A percentile compares a stretch with the other conserved stretches of the same genome.
phyloP scores from a whole-genome alignment of 2,888 invertebrate species.

The Hirtodrosophila duncani region DNA sequence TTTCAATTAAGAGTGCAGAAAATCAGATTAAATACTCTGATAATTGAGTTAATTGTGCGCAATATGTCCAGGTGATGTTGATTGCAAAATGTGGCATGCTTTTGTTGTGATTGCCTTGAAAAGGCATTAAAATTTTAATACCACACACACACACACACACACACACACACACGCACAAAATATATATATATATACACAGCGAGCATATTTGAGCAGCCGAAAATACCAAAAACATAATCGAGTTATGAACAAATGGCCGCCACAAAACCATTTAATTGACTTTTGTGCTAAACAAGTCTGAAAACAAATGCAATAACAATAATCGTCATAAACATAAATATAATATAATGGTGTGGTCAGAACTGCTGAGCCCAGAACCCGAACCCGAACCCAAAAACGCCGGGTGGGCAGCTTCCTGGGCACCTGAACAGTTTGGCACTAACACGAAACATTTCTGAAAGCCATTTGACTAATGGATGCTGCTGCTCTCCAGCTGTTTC shows the following conservation, averaged over 20 bases:
- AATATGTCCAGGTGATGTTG: constrained; percentile 11
- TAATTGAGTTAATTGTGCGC: constrained; percentile 20
- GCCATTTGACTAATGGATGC: constrained; percentile 67
- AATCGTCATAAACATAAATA: constrained; percentile 58
- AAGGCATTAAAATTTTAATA: constrained; percentile 30
- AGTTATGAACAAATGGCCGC: constrained; percentile 45
- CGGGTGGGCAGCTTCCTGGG: constrained; percentile 22
- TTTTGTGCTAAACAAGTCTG: constrained; percentile 41
- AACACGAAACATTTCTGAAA: constrained; percentile 44
- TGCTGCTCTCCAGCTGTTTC: constrained; percentile 19
- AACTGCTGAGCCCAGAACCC: constrained; percentile 12
- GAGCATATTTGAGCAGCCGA: constrained; percentile 20
- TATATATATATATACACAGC: too few species aligned
- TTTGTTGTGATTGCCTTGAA: constrained; percentile 8
- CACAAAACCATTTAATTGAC: constrained; percentile 61
- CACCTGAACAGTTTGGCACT: constrained; percentile 41
- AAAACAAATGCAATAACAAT: constrained; percentile 58
- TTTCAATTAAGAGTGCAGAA: too few species aligned
- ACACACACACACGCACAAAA: too few species aligned
- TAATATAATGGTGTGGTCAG: constrained; percentile 20
- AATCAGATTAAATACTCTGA: too few species aligned
- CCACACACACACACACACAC: too few species aligned
- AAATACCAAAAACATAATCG: constrained; percentile 41
- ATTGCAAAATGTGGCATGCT: constrained; percentile 17
- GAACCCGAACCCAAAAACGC: constrained; percentile 2